phyloP scores from a whole-genome alignment of 2,113 vertebrate genomes.

The Calonectris borealis region DNA sequence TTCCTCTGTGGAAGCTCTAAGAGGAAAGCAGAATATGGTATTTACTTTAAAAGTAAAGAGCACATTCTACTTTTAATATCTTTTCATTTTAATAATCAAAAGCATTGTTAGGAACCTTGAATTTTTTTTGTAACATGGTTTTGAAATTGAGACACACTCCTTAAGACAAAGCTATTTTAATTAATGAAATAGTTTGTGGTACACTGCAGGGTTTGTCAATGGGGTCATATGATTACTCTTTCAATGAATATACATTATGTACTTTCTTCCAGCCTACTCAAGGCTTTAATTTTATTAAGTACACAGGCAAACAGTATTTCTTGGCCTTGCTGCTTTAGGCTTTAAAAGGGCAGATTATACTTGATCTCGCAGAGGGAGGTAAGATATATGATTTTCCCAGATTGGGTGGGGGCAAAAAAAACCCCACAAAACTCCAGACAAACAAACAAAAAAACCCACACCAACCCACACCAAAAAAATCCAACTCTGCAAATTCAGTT shows the following conservation, averaged over 20 bases:
- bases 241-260: background rate
- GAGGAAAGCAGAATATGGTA: background rate
- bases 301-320: background rate
- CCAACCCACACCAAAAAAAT: background rate
- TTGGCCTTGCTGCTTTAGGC: background rate
- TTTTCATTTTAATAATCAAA: background rate
- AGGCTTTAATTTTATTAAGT: background rate
- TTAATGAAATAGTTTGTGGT: background rate
- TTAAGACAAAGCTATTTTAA: background rate
- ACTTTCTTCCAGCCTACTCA: background rate
- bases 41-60: background rate
- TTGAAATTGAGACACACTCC: background rate
- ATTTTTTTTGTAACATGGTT: background rate
- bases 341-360: background rate
- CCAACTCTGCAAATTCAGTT: background rate
- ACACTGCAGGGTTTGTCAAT: background rate
- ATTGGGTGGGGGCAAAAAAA: accelerated
- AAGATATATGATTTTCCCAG: background rate
- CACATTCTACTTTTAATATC: background rate
- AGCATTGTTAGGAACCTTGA: background rate
- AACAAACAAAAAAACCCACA: background rate
- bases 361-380: background rate
- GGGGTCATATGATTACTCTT: background rate
- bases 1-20: background rate
- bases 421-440: no score